Evolutionary conservation across 1,140 invertebrate species (phyloP).

Genomic region (Cydia strobilella): DNA sequence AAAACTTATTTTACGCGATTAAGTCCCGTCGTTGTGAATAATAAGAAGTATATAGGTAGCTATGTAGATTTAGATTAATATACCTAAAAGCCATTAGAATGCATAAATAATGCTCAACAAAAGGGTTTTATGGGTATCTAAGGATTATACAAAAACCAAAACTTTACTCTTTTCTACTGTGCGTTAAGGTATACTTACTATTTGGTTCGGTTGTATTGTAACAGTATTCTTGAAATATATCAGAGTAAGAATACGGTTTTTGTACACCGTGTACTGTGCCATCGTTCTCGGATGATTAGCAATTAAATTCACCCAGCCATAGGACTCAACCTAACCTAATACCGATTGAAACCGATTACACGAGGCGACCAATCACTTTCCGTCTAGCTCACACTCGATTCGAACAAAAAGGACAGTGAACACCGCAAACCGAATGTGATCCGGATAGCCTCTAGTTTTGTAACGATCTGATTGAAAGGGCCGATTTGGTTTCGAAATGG

Average conservation of each 20-base stretch:
- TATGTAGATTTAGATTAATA: too few species aligned
- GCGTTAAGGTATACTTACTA: too few species aligned
- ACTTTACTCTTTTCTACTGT: too few species aligned
- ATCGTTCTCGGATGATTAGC: constrained; percentile 44
- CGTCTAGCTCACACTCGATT: constrained; percentile 19
- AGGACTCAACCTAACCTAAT: constrained; percentile 21
- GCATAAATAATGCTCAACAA: too few species aligned
- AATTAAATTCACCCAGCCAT: constrained; percentile 42
- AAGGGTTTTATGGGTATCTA: too few species aligned
- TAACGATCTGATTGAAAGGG: constrained; percentile 30
- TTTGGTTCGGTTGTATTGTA: too few species aligned
- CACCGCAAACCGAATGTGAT: constrained; percentile 17
- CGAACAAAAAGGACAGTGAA: constrained; percentile 19
- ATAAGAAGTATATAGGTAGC: too few species aligned
- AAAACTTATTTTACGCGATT: too few species aligned
- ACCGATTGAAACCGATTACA: constrained; percentile 10
- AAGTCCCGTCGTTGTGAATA: too few species aligned
- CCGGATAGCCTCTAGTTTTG: constrained; percentile 11
- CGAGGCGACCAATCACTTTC: not conserved
- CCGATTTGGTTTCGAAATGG: constrained; percentile 30
- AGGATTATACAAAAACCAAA: too few species aligned
- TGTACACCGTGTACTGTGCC: not conserved
- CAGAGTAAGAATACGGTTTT: not conserved
- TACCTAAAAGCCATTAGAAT: too few species aligned
- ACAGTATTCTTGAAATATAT: not conserved